phyloP scores from a whole-genome alignment of 1,140 invertebrate genomes.

The Hypsibius dujardini region DNA sequence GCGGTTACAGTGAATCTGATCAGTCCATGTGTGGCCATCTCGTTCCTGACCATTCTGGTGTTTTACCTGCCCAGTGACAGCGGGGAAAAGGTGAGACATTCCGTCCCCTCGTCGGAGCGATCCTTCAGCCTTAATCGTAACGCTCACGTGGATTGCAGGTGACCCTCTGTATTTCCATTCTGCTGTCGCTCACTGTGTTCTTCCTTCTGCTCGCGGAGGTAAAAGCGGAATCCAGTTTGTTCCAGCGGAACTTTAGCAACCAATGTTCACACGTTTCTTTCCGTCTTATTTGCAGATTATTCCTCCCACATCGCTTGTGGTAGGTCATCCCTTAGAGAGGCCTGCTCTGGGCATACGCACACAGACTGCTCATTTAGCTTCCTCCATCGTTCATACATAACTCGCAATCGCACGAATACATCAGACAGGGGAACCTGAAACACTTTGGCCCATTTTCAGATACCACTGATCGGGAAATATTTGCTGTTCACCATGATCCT shows the following conservation, averaged over 20 bases:
- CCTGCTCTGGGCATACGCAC: too few relatives aligned
- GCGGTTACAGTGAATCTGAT: conserved; percentile 60
- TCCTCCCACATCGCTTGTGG: conserved; percentile 11
- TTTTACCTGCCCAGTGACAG: conserved; percentile 97
- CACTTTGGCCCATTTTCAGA: conserved; percentile 23
- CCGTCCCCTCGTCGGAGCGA: not conserved
- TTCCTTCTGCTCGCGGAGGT: conserved; percentile 37
- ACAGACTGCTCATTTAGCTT: too few relatives aligned
- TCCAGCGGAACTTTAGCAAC: conserved; percentile 22
- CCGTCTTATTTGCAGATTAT: not conserved
- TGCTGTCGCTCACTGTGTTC: conserved; percentile 95
- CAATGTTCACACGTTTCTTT: not conserved
- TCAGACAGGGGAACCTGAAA: not conserved
- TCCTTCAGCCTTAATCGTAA: conserved; percentile 29
- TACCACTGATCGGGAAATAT: conserved; percentile 49
- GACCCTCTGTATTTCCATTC: conserved; percentile 89
- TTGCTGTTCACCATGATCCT: conserved; percentile 97
- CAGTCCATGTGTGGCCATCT: conserved; percentile 85
- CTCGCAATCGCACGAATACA: not conserved
- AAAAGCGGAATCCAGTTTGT: not conserved
- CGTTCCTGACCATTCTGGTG: conserved; percentile 88
- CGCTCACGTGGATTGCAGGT: conserved; percentile 32
- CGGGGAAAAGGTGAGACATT: conserved; percentile 61
- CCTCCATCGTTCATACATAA: too few relatives aligned
- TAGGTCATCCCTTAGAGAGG: not conserved